Percentiles rank a stretch among this genome's conserved stretches.
These are phyloP conservation scores for Thripadectes ignobilis DNA, from an alignment of 2,797 vertebrate species.

Conservation along the genomic window DNA sequence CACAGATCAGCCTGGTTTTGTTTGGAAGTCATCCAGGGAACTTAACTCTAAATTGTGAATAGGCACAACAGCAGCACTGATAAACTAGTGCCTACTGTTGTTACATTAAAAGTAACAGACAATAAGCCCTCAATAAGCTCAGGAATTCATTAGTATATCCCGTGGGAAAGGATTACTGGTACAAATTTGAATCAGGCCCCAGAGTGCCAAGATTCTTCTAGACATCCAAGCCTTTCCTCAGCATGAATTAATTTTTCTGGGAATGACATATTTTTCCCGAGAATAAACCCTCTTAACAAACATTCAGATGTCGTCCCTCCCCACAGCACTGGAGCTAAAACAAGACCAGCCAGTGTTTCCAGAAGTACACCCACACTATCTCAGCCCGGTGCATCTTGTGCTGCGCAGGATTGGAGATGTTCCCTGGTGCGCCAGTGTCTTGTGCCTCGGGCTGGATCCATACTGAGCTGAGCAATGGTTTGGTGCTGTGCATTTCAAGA, in stretches of 20 bases:
- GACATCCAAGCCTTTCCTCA: not conserved
- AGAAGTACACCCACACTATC: not conserved
- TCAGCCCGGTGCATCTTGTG: not conserved
- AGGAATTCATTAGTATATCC: not conserved
- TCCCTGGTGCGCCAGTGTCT: accelerated
- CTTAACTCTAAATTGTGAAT: not conserved
- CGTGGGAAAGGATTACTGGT: not conserved
- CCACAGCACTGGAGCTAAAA: not conserved
- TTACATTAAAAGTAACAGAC: not conserved
- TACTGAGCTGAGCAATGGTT: not conserved
- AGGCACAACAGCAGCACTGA: not conserved
- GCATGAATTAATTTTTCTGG: constrained; percentile 3
- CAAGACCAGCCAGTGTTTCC: constrained; percentile 35
- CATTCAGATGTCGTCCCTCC: not conserved
- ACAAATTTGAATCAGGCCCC: not conserved
- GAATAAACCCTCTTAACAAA: constrained; percentile 29
- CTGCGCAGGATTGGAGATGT: not conserved
- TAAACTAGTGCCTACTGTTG: not conserved
- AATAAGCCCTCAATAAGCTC: not conserved
- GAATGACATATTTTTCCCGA: not conserved
- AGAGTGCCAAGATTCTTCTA: not conserved
- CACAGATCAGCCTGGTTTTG: not conserved
- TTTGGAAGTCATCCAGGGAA: not conserved
- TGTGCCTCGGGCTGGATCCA: not conserved
- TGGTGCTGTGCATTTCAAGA: not conserved